A percentile compares a stretch with the other conserved stretches of the same genome.
phyloP scores from a whole-genome alignment of 2,113 vertebrate species.

The Brachyhypopomus gauderio region DNA sequence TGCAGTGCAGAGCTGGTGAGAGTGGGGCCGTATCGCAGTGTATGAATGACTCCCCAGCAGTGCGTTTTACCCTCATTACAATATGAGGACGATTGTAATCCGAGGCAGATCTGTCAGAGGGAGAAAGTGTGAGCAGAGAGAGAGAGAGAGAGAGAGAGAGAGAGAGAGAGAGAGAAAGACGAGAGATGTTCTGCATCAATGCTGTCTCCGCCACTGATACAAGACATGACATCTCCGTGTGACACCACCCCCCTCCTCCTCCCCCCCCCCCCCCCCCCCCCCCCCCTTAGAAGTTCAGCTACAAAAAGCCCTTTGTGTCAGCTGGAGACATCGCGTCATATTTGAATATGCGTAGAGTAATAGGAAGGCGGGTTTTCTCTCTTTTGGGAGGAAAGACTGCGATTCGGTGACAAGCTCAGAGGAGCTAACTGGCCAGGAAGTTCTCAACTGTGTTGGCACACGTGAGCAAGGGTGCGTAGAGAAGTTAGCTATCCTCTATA shows the following conservation, averaged over 20 bases:
- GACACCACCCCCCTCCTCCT: not conserved
- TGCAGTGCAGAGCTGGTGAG: constrained; percentile 1
- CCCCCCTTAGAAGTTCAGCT: constrained; percentile 19
- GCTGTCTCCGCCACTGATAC: constrained; percentile 6
- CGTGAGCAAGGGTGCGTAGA: not conserved
- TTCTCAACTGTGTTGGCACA: constrained; percentile 26
- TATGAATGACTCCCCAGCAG: constrained; percentile 37
- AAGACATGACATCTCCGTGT: constrained; percentile 21
- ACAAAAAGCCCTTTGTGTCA: constrained; percentile 53
- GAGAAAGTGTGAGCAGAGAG: not conserved
- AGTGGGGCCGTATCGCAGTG: not conserved
- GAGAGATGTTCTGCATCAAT: not conserved
- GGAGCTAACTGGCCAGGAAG: constrained; percentile 6
- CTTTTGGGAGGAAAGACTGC: constrained; percentile 19
- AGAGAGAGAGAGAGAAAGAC: not conserved
- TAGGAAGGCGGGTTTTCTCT: constrained; percentile 26
- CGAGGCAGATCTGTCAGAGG: not conserved
- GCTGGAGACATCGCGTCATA: constrained; percentile 45
- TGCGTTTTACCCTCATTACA: constrained; percentile 36
- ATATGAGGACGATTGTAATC: constrained; percentile 24
- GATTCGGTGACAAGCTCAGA: constrained; percentile 28
- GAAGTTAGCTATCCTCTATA: not conserved
- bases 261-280: not conserved
- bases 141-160: not conserved
- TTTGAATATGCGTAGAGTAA: constrained; percentile 34